A percentile compares a stretch with the other conserved stretches of the same genome.
These are phyloP conservation scores for Aramus guarauna DNA, from an alignment of 2,113 vertebrate species.

Conservation along the genomic window DNA sequence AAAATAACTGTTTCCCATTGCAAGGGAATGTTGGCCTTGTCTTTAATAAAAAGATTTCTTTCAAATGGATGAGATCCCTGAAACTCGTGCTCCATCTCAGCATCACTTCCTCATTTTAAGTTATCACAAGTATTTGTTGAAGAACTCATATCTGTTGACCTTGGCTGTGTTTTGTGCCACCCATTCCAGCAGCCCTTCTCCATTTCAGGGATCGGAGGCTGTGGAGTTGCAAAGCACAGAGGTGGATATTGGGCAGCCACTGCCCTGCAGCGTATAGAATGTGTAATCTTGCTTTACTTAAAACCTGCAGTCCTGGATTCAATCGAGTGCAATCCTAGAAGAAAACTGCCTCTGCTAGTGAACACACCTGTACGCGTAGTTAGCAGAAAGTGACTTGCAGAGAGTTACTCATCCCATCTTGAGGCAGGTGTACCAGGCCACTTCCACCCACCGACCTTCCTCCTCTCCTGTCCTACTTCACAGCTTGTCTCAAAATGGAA, in stretches of 20 bases:
- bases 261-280: not conserved
- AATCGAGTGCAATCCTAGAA: not conserved
- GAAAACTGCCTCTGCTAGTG: not conserved
- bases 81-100: not conserved
- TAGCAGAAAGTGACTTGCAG: not conserved
- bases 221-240: fast-evolving
- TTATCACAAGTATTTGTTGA: not conserved
- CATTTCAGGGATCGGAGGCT: not conserved
- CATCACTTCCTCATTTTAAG: not conserved
- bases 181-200: not conserved
- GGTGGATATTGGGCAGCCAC: not conserved
- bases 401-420: not conserved
- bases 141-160: fast-evolving
- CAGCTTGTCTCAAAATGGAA: not conserved
- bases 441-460: not conserved
- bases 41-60: not conserved
- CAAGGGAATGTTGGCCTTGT: not conserved
- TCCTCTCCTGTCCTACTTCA: not conserved
- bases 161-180: not conserved
- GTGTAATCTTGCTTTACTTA: not conserved
- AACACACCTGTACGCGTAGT: fast-evolving
- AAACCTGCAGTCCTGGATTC: not conserved
- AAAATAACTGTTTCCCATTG: not conserved
- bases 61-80: not conserved
- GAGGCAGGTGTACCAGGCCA: not conserved